A percentile compares a stretch with the other conserved stretches of the same genome.
These are phyloP conservation scores for Pituophis catenifer DNA, from an alignment of 2,113 vertebrate genomes.

Conservation along the genomic window DNA sequence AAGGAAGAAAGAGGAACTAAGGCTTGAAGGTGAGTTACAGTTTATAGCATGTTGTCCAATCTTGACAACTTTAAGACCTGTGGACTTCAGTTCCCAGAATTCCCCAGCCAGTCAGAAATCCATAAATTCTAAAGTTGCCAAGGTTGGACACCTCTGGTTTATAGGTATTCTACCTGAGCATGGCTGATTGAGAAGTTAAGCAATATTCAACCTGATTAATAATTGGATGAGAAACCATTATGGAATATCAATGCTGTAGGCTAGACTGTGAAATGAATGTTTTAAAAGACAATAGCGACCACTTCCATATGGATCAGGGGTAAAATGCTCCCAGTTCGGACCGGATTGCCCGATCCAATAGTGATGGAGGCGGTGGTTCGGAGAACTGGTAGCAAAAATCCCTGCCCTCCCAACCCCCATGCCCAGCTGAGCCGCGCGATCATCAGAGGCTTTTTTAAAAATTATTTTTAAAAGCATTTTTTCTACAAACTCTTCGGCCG, in stretches of 20 bases:
- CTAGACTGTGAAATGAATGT: background rate
- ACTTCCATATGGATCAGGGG: background rate
- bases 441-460: too few relatives aligned
- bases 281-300: background rate
- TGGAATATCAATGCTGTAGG: background rate
- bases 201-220: background rate
- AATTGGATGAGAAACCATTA: background rate
- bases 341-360: too few relatives aligned
- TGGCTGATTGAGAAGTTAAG: background rate
- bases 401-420: too few relatives aligned
- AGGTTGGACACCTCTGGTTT: background rate
- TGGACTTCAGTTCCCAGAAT: background rate
- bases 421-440: too few relatives aligned
- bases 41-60: background rate
- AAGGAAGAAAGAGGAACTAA: background rate
- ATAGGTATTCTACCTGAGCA: background rate
- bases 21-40: background rate
- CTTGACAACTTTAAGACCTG: background rate
- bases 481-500: too few relatives aligned
- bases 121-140: background rate
- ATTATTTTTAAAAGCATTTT: too few relatives aligned
- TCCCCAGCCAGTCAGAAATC: background rate
- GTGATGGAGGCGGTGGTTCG: too few relatives aligned
- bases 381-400: too few relatives aligned
- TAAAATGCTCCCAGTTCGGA: too few relatives aligned